These are phyloP conservation scores for Strix uralensis DNA, from an alignment of 2,113 vertebrate species.

Conservation along the genomic window DNA sequence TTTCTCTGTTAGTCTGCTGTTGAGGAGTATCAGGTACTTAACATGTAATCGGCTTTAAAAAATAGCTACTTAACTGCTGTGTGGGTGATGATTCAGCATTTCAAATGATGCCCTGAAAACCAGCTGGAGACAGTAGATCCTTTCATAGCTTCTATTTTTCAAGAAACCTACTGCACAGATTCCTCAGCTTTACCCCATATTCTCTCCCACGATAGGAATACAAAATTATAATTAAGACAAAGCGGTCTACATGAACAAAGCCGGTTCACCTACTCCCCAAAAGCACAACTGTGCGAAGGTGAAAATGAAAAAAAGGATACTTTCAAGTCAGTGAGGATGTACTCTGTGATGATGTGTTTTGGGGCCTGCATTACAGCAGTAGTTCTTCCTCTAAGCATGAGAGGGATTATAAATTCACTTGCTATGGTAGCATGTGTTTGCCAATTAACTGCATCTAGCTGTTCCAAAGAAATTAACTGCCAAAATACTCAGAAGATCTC, in stretches of 20 bases:
- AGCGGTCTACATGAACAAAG: neutral
- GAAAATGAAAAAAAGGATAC: neutral
- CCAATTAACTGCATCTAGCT: conserved; percentile 58
- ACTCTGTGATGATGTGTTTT: conserved; percentile 29
- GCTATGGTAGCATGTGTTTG: conserved; percentile 8
- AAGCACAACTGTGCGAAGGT: neutral
- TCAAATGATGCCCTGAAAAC: neutral
- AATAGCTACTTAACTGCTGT: neutral
- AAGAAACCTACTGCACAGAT: neutral
- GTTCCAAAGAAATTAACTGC: conserved; percentile 37
- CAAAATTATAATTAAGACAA: conserved; percentile 20
- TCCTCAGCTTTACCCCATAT: neutral
- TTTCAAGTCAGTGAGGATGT: neutral
- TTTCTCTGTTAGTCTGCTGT: neutral
- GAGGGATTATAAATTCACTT: conserved; percentile 49
- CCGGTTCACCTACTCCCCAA: neutral
- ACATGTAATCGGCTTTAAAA: neutral
- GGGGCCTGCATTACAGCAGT: neutral
- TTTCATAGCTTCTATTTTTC: conserved; percentile 2
- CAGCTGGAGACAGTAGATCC: neutral
- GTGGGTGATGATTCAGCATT: neutral
- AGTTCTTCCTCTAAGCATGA: neutral
- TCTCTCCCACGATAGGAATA: neutral
- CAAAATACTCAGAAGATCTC: conserved; percentile 49
- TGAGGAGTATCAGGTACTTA: neutral